Evolutionary conservation across 2,797 vertebrate genomes (phyloP).

Genomic region (Centropyge bicolor): DNA sequence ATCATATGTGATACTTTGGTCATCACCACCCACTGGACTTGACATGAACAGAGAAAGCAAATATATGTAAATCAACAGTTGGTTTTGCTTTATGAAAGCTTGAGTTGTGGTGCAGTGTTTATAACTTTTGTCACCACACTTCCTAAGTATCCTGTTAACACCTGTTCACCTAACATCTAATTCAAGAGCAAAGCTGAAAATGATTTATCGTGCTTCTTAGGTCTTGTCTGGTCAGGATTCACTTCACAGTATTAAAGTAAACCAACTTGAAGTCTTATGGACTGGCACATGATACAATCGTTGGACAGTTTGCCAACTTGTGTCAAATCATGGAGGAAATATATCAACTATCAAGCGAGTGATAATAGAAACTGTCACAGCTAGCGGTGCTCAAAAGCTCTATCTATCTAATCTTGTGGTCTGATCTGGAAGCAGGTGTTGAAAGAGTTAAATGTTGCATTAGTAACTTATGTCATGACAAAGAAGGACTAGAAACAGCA

Average conservation of each 20-base stretch:
- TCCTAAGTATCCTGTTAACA: neutral
- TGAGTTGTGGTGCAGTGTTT: neutral
- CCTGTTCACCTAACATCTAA: too few species aligned
- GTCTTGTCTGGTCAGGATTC: neutral
- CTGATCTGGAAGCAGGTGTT: neutral
- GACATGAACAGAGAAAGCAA: neutral
- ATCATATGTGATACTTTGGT: neutral
- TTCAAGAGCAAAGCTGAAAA: neutral
- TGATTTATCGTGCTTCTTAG: neutral
- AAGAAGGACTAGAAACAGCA: neutral
- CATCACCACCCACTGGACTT: neutral
- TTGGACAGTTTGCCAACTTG: neutral
- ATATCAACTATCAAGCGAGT: neutral
- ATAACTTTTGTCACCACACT: too few species aligned
- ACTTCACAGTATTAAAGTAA: neutral
- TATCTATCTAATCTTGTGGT: neutral
- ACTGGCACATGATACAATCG: conserved; percentile 8
- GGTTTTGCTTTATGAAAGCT: neutral
- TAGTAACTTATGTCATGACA: neutral
- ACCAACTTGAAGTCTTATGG: neutral
- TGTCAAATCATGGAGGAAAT: conserved; percentile 10
- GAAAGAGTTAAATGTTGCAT: too few species aligned
- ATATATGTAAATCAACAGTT: neutral
- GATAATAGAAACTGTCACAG: neutral
- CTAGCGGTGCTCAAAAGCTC: neutral